A percentile compares a stretch with the other conserved stretches of the same genome.
These are phyloP conservation scores for Diadegma fenestrale DNA, from an alignment of 2,888 invertebrate genomes.

Conservation along the genomic window DNA sequence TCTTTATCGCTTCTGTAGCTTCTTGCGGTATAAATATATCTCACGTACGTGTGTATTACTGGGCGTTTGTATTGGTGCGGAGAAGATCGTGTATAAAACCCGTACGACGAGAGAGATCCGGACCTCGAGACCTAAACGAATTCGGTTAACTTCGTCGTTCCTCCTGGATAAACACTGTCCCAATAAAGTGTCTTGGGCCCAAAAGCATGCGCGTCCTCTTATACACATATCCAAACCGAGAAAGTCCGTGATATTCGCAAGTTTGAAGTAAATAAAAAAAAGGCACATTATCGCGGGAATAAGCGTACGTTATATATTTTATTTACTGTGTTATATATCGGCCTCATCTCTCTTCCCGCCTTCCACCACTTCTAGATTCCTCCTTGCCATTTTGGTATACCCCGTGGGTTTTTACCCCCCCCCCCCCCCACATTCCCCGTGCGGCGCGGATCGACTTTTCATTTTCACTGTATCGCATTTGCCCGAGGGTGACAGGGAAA, in stretches of 20 bases:
- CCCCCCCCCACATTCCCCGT: no score
- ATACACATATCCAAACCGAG: constrained; percentile 15
- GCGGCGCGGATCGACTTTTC: no score
- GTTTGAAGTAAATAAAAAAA: constrained; percentile 6
- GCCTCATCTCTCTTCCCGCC: no score
- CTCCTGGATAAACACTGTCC: constrained; percentile 66
- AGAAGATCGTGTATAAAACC: constrained; percentile 54
- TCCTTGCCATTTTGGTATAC: no score
- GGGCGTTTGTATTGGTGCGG: constrained; percentile 1
- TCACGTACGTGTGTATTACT: constrained; percentile 1
- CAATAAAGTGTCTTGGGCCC: constrained; percentile 63
- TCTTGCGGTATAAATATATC: constrained; percentile 51
- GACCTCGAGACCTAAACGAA: constrained; percentile 65
- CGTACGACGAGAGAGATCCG: constrained; percentile 60
- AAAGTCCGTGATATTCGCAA: constrained; percentile 36
- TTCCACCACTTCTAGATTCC: no score
- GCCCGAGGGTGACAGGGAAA: no score
- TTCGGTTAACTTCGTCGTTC: constrained; percentile 69
- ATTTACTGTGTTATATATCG: constrained; percentile 25
- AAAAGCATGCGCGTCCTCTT: not conserved
- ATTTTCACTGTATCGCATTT: no score
- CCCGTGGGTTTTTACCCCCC: no score
- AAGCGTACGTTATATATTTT: constrained; percentile 24
- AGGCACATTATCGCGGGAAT: constrained; percentile 17
- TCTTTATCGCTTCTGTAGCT: constrained; percentile 63